phyloP scores from a whole-genome alignment of 2,797 vertebrate genomes.

The Spinus olivaceus region DNA sequence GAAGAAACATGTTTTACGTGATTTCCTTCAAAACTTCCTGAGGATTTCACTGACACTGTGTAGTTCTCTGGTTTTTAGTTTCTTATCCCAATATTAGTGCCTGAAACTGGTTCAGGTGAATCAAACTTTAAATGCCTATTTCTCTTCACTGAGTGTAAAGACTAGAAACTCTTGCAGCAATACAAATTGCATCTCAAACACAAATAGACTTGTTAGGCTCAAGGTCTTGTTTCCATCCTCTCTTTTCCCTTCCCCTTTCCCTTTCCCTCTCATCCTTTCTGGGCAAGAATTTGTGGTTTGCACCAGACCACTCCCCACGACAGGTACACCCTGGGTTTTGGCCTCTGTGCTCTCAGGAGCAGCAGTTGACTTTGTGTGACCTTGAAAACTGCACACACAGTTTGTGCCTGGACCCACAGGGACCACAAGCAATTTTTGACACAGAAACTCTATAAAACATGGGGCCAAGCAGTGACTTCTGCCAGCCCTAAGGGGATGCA shows the following conservation, averaged over 20 bases:
- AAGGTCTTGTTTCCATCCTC: neutral
- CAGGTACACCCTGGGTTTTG: fast-evolving
- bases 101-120: neutral
- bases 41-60: neutral
- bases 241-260: neutral
- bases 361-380: neutral
- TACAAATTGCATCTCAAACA: neutral
- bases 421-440: neutral
- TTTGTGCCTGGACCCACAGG: neutral
- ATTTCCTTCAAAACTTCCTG: neutral
- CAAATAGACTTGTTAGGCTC: neutral
- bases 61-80: neutral
- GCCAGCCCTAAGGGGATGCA: neutral
- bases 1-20: neutral
- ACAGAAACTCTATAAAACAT: neutral
- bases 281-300: neutral
- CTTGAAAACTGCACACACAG: neutral
- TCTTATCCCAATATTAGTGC: neutral
- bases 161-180: neutral
- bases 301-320: fast-evolving
- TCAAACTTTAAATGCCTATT: neutral
- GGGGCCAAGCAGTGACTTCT: neutral
- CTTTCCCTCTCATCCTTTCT: neutral
- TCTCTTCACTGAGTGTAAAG: neutral
- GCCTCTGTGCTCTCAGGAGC: neutral